Conservation (phyloP, 2,113 vertebrate species). For the Rhinopithecus roxellana region DNA sequence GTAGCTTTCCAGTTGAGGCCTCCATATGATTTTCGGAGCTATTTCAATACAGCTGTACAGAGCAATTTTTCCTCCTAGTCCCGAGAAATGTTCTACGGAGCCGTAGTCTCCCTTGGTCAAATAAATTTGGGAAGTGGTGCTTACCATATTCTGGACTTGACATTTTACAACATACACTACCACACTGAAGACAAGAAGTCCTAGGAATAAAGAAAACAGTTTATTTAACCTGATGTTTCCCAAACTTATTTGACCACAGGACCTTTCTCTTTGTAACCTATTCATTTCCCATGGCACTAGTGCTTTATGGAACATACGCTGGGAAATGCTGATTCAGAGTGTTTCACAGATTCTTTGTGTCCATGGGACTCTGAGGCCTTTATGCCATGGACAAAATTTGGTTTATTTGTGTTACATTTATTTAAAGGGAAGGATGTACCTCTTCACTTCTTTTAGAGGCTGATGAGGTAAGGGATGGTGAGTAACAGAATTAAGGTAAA, state of each 20-base stretch:
- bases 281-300: neutral
- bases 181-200: neutral
- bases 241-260: neutral
- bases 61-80: neutral
- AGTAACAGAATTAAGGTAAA: neutral
- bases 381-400: neutral
- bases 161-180: neutral
- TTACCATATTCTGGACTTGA: neutral
- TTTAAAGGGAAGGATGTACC: neutral
- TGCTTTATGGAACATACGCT: neutral
- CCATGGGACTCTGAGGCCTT: neutral
- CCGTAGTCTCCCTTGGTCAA: neutral
- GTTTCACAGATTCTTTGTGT: neutral
- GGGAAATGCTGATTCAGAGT: neutral
- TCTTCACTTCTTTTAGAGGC: neutral
- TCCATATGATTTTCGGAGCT: neutral
- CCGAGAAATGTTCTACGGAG: neutral
- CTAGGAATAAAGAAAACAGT: neutral
- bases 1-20: neutral
- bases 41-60: neutral
- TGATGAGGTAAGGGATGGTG: neutral
- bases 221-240: neutral
- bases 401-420: conserved; percentile 7
- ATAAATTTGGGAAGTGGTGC: neutral
- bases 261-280: neutral